Base-by-base conservation (phyloP, 30 jellyfish, hydroid and myxozoan species). In the Cassiopea andromeda region DNA sequence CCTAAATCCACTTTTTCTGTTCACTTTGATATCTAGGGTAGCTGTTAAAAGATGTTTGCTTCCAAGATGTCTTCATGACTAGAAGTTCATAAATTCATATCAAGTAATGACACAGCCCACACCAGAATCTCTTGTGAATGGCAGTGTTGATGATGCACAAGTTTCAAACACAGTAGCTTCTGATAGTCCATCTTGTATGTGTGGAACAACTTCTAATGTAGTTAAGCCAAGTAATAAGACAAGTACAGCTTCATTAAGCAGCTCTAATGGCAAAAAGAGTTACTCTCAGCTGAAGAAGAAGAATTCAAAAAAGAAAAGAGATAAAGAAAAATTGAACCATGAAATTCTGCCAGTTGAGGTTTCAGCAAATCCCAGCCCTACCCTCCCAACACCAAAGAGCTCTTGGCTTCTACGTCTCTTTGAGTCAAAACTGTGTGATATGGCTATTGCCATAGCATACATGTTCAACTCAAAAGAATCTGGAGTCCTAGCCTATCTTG, bases 401-500 rank as follows among this genome's bases (percentile, higher is more conserved):
- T 96, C 99, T 7, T 96, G 99, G 99, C 76, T 96, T 72, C 91
- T 96, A 45, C 87, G 99, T 50, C 59, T 96, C 61, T 96, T 96
- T 96, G 99, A 96, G 71, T 96, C 98, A 77, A 96, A 96, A 69
- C 92, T 91, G 27, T 96, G 95, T 88, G 97, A 96, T 81, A 96
- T 96, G 98, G 94, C 98, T 45, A 96, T 96, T 67, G 99, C 99
- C 18, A 90, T 96, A 7, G 94, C 99, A 59, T 96, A 96, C 74
- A 61, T 96, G 92, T 96, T 91, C 77, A 89, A 92, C 74, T 96
- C 99, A 43, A 96, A 96, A 78, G 99, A 96, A 73, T 49, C 92
- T 68, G 99, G 99, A 1, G 99, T 96, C 19, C 75, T 96, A 77
- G 99, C 99, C 5, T 96, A 96, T 83, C 93, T 96, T 50, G 99